Percentiles rank a stretch among this genome's conserved stretches.
Evolutionary conservation across 2,888 invertebrate genomes (phyloP).

Genomic region (Hyles lineata): DNA sequence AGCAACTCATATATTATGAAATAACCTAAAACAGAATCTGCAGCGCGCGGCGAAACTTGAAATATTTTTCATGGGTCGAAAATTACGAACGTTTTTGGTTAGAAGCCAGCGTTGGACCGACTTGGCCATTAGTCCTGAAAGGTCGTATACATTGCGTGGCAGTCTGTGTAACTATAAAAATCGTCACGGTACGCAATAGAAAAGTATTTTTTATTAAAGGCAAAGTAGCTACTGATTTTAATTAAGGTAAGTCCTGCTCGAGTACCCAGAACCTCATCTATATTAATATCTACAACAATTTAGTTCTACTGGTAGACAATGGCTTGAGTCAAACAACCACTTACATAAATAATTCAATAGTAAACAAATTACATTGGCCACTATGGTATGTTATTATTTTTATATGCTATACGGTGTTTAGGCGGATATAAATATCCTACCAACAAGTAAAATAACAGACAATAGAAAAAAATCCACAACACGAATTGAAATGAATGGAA

Average conservation of each 20-base stretch:
- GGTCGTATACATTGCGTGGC: neutral
- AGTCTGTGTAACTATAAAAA: neutral
- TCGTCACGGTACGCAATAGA: neutral
- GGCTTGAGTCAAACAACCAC: too few relatives aligned
- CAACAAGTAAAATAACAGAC: neutral
- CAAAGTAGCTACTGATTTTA: too few relatives aligned
- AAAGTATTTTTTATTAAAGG: neutral
- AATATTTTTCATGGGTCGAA: conserved; percentile 9
- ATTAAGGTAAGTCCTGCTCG: too few relatives aligned
- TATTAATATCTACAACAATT: too few relatives aligned
- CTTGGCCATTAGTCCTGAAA: neutral
- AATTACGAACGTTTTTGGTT: conserved; percentile 20
- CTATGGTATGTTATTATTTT: too few relatives aligned
- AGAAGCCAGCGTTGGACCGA: neutral
- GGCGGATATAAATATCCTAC: too few relatives aligned
- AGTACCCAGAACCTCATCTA: too few relatives aligned
- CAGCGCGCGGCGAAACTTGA: neutral
- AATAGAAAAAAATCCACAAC: neutral
- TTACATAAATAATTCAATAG: too few relatives aligned
- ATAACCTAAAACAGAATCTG: neutral
- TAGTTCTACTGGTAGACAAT: too few relatives aligned
- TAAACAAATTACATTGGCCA: too few relatives aligned
- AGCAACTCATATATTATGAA: neutral
- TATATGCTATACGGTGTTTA: too few relatives aligned
- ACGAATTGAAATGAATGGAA: conserved; percentile 16